Percentiles rank a stretch among this genome's conserved stretches.
phyloP scores from a whole-genome alignment of 2,113 vertebrate species.

The Porphyrio hochstetteri region DNA sequence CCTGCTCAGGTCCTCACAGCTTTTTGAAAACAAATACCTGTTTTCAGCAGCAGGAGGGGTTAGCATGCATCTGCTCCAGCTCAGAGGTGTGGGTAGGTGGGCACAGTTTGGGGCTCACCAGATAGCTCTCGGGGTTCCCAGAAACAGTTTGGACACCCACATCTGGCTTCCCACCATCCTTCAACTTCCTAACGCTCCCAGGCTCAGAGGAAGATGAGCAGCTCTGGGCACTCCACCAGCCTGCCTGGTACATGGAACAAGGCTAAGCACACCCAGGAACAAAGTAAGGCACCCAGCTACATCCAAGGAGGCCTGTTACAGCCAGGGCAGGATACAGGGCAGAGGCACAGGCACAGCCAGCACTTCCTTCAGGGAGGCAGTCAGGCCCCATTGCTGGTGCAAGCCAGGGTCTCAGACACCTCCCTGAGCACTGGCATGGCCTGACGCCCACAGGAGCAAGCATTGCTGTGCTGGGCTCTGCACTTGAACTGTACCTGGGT shows the following conservation, averaged over 20 bases:
- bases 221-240: background rate
- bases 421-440: background rate
- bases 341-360: background rate
- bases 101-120: background rate
- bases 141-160: background rate
- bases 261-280: background rate
- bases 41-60: background rate
- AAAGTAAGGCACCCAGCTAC: background rate
- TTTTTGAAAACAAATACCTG: background rate
- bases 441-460: background rate
- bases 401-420: background rate
- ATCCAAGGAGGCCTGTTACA: accelerated
- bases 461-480: background rate
- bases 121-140: background rate
- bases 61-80: background rate
- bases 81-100: background rate
- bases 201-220: background rate
- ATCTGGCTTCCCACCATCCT: background rate
- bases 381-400: background rate
- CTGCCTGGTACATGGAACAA: background rate
- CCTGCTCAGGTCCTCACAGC: background rate
- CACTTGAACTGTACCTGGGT: background rate
- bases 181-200: too few species aligned
- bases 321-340: background rate
- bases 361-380: background rate